Base-by-base conservation (phyloP, 2,113 vertebrate genomes). In the Heptranchias perlo region DNA sequence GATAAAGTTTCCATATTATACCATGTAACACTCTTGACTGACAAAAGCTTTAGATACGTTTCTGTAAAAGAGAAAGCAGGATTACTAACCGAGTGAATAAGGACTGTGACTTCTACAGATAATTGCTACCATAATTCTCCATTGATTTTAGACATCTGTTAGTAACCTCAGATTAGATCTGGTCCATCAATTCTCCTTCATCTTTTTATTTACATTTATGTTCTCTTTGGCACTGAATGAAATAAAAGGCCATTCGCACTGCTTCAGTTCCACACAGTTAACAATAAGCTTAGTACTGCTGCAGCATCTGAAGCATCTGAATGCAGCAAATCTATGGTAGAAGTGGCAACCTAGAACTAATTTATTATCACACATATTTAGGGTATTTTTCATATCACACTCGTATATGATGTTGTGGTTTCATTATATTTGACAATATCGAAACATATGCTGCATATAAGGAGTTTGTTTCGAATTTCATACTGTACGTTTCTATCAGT, bases 161-260 rank as follows among this genome's bases (percentile, higher is more conserved):
- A 62, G 35, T 39, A 62, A 93, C 89, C 61, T 93, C 58, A 62
- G 35, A 62, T 93, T 93, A 93, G 58, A 93, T 62, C 54, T 93
- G 58, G 89, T 23, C 89, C 58, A 93, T 35, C 35, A 93, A 93
- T 93, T 93, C n/a, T 52, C 23, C 84, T 62, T 21, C 58, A 62
- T n/a, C n/a, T 39, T 93, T 18, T 62, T n/a, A 93, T 93, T 93
- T 62, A 93, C n/a, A 93, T 18, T 93, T 35, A 93, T 93, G 89
- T 21, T 93, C 58, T 64, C 58, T 93, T 93, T 93, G 58, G 31
- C 14, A 61, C 35, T 39, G 54, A 21, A 61, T 39, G 54, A 21
- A 92, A 62, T 5, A 92, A 84, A 47, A n/a, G n/a, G 16, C 54
- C 35, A n/a, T 64, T 93, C 58, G 61, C 7, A 23, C n/a, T 3